Conservation (phyloP, 2,797 vertebrate species). For the Brachyalestes nurse region DNA sequence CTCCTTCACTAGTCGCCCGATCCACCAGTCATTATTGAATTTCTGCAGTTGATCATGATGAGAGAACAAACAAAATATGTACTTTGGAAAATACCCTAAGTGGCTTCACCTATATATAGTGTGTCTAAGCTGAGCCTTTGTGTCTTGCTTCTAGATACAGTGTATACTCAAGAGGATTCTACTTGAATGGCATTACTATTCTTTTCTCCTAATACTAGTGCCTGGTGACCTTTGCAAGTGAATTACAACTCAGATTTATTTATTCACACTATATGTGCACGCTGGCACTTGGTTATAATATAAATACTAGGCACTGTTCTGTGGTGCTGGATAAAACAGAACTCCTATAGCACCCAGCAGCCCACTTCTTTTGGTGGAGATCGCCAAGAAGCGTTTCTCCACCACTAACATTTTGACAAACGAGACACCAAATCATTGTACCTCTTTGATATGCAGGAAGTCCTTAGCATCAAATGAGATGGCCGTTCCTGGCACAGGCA, state of each 20-base stretch:
- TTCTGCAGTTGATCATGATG: conserved; percentile 76
- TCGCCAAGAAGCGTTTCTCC: background rate
- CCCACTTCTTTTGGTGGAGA: conserved; percentile 6
- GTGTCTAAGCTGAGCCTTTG: background rate
- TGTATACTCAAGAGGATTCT: background rate
- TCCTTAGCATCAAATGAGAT: conserved; percentile 95
- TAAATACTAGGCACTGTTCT: background rate
- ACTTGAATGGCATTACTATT: background rate
- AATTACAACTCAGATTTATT: background rate
- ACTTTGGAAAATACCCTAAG: conserved; percentile 4
- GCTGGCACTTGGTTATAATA: background rate
- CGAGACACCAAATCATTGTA: conserved; percentile 48
- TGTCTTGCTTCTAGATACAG: background rate
- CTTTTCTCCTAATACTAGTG: background rate
- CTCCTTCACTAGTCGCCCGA: conserved; percentile 86
- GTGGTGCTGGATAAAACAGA: background rate
- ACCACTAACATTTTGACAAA: background rate
- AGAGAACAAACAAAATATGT: background rate
- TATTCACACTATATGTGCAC: background rate
- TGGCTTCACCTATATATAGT: background rate
- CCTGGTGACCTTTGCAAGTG: conserved; percentile 19
- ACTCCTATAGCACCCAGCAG: background rate
- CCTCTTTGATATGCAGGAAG: conserved; percentile 97
- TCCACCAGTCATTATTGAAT: conserved; percentile 99
- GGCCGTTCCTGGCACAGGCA: conserved; percentile 91